Evolutionary conservation across 2,113 vertebrate genomes (phyloP), one percentile per base, ranked within the genome.

Genomic region (Dascyllus trimaculatus): DNA sequence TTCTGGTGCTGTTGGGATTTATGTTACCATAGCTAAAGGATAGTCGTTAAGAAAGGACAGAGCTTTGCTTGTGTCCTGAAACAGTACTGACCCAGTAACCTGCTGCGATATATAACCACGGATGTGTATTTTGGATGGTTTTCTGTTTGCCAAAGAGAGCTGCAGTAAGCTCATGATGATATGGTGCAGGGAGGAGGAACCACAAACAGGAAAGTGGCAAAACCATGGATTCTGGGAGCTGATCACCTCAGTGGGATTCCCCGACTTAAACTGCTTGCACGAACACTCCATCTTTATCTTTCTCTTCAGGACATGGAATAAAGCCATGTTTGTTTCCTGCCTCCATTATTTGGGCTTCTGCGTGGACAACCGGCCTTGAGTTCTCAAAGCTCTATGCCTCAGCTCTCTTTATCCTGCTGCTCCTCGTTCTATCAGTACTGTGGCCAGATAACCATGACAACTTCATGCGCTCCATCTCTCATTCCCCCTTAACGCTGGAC

Each of bases 291-390:
- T 54, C 17, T 64, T 52, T 57, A 45, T 60, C 53, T 73, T 54
- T 74, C 17, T 69, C 63, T 46, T 73, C 80, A 69, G 61, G 43
- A 13, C 29, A 49, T 86, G 80, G 76, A 78, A 71, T 71, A 67
- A 63, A 78, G 80, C 65, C 64, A 77, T 68, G 70, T 76, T 80
- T 71, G 52, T 78, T 76, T 88, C 64, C 83, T 71, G 59, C 24
- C 38, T 67, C 11, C 61, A 53, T 85, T 88, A 86, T 91, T 89
- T 88, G 68, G 75, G 35, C 68, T 75, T 52, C 24, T 75, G 69
- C 70, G 66, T 58, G 80, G 67, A 77, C 70, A 67, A 75, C 85
- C 53, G 65, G 71, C 72, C 62, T 45, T 56, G 56, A 63, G 69
- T 70, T 76, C 59, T 68, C 67, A 51, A 29, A 89, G 48, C 60